These are phyloP conservation scores for Meriones psammophilus DNA, from an alignment of 2,797 vertebrate genomes.

Conservation along the genomic window DNA sequence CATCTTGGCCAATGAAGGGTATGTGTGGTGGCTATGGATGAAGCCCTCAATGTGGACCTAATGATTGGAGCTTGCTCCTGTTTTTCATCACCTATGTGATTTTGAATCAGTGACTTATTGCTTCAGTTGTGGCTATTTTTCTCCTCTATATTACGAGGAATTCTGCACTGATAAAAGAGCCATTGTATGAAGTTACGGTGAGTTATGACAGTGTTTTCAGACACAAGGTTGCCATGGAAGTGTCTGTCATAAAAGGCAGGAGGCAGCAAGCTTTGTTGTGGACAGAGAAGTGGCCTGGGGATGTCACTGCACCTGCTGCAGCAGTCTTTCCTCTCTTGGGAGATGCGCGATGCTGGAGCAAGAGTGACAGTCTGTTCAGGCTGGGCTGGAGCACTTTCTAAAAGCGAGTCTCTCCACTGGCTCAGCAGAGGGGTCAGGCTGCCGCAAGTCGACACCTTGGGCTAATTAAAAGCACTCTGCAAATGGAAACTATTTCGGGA, in stretches of 20 bases:
- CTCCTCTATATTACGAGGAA: not conserved
- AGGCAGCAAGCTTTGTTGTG: not conserved
- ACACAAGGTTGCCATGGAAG: not conserved
- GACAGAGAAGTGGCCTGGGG: not conserved
- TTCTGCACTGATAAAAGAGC: too few relatives aligned
- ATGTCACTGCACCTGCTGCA: not conserved
- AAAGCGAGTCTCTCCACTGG: not conserved
- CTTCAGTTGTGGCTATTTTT: slow-evolving; percentile 3
- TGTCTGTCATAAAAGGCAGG: not conserved
- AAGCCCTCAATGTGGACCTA: not conserved
- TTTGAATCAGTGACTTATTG: not conserved
- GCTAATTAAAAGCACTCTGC: slow-evolving; percentile 1
- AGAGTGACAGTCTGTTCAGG: not conserved
- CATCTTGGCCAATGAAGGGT: not conserved
- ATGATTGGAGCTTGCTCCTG: not conserved
- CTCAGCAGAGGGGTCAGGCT: not conserved
- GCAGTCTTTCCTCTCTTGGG: not conserved
- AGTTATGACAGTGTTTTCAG: not conserved
- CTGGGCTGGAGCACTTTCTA: not conserved
- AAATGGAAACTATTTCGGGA: slow-evolving; percentile 38
- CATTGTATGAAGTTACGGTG: not conserved
- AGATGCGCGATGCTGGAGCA: not conserved
- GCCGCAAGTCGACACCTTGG: not conserved
- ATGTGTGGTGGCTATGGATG: not conserved
- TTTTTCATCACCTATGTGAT: not conserved